Conservation (phyloP, 1,140 invertebrate species). For the Copidosoma floridanum region DNA sequence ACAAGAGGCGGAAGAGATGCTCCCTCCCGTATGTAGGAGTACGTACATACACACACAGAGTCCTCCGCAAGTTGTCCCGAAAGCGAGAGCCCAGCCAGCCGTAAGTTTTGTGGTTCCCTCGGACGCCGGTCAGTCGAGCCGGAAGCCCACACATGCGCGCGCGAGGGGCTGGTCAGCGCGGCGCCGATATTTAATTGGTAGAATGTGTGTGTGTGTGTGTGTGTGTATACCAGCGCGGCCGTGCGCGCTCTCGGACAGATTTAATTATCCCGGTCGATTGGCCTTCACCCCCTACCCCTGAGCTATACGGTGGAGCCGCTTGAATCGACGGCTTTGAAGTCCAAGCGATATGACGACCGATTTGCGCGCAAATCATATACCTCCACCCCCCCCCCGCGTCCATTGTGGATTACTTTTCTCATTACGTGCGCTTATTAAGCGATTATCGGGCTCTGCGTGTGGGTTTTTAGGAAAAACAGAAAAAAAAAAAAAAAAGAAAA, state of each 20-base stretch:
- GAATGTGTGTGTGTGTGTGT: no score
- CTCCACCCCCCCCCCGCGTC: neutral
- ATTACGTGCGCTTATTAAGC: no score
- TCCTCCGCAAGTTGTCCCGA: no score
- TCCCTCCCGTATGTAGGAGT: neutral
- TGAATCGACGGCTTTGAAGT: conserved; percentile 9
- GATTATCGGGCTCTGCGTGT: no score
- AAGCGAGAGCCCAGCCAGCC: no score
- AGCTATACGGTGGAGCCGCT: neutral
- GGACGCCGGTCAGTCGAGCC: conserved; percentile 27
- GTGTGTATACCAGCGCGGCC: conserved; percentile 5
- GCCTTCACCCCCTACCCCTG: neutral
- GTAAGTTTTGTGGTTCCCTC: no score
- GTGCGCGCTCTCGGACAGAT: conserved; percentile 32
- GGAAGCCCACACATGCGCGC: conserved; percentile 7
- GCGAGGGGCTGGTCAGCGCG: conserved; percentile 32
- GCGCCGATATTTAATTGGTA: conserved; percentile 45
- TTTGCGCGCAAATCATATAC: neutral
- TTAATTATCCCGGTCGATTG: conserved; percentile 41
- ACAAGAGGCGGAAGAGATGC: no score
- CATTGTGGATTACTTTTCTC: conserved; percentile 1
- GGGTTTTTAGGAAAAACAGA: no score
- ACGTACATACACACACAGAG: no score
- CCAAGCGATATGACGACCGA: neutral
- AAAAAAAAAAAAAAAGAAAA: no score